These are phyloP conservation scores for Leucophenga montana DNA, from an alignment of 2,888 invertebrate genomes.

Conservation along the genomic window DNA sequence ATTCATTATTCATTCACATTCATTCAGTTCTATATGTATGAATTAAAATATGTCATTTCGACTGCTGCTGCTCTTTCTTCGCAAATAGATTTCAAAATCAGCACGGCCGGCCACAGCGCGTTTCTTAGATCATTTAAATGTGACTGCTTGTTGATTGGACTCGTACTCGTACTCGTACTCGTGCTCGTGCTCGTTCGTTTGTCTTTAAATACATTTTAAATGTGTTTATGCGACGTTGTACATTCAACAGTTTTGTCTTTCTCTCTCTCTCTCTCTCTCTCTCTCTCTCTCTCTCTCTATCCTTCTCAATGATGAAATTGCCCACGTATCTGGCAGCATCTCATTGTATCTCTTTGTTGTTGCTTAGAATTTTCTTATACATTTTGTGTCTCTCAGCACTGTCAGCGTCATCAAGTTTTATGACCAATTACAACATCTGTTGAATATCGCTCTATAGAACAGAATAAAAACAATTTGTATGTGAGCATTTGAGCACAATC, in stretches of 20 bases:
- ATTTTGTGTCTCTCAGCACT: slow-evolving; percentile 38
- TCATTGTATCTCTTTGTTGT: slow-evolving; percentile 4
- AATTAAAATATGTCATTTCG: too few relatives aligned
- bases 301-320: background rate
- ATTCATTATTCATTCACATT: background rate
- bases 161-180: too few relatives aligned
- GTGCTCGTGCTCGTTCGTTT: background rate
- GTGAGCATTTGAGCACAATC: background rate
- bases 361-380: background rate
- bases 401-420: slow-evolving; percentile 66
- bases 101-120: background rate
- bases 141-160: slow-evolving; percentile 34
- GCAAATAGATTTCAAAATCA: background rate
- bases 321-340: background rate
- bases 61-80: too few relatives aligned
- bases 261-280: background rate
- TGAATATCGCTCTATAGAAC: slow-evolving; percentile 52
- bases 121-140: slow-evolving; percentile 35
- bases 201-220: slow-evolving; percentile 39
- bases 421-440: slow-evolving; percentile 69
- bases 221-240: too few relatives aligned
- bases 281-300: background rate
- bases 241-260: slow-evolving; percentile 5
- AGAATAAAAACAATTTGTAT: slow-evolving; percentile 8
- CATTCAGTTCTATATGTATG: background rate